Conservation (phyloP, 2,797 vertebrate species). For the Pseudomugil gertrudae region DNA sequence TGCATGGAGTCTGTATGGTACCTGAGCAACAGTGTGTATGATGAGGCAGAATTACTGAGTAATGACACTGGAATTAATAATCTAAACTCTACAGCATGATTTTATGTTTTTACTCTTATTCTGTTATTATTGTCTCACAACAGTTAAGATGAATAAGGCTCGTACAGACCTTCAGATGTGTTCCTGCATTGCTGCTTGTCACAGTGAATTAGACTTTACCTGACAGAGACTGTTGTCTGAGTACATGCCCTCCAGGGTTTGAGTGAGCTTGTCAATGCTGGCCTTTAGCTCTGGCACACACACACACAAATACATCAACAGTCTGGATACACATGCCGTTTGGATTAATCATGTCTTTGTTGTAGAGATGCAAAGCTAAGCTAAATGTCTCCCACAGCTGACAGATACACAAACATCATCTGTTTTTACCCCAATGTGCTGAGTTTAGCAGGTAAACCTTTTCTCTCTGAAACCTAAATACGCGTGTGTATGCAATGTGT, state of each 20-base stretch:
- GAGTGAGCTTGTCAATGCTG: constrained; percentile 84
- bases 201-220: constrained; percentile 76
- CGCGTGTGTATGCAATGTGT: neutral
- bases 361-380: too few species aligned
- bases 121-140: too few species aligned
- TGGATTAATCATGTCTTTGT: too few species aligned
- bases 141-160: too few species aligned
- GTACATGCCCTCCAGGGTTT: constrained; percentile 89
- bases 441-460: too few species aligned
- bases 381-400: too few species aligned
- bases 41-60: neutral
- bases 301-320: constrained; percentile 26
- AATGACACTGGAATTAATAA: too few species aligned
- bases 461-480: too few species aligned
- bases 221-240: constrained; percentile 90
- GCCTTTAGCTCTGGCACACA: constrained; percentile 88
- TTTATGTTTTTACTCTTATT: neutral
- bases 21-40: constrained; percentile 75
- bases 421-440: neutral
- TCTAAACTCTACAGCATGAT: neutral
- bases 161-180: too few species aligned
- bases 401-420: neutral
- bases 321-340: neutral
- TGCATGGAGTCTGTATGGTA: constrained; percentile 92
- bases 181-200: constrained; percentile 31